These are phyloP conservation scores for Thymelicus sylvestris DNA, from an alignment of 2,888 invertebrate genomes.

Conservation along the genomic window DNA sequence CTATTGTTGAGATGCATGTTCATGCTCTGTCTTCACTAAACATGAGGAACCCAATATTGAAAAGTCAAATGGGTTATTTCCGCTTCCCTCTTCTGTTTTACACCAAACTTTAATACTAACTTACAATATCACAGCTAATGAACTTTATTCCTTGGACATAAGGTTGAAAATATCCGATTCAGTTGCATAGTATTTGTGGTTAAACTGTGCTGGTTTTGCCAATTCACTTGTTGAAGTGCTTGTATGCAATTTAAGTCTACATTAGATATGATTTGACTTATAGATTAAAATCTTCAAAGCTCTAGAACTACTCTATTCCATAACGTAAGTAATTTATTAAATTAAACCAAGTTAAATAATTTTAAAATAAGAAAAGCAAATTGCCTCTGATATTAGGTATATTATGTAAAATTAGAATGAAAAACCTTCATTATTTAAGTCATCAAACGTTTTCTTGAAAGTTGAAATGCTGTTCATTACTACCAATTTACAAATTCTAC, in stretches of 20 bases:
- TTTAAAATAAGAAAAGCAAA: too few relatives aligned
- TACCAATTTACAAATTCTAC: too few relatives aligned
- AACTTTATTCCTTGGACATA: neutral
- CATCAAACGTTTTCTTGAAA: too few relatives aligned
- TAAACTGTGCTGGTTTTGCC: slow-evolving; percentile 13
- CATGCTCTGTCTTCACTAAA: too few relatives aligned
- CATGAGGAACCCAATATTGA: too few relatives aligned
- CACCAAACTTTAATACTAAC: neutral
- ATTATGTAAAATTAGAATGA: too few relatives aligned
- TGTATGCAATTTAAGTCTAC: slow-evolving; percentile 15
- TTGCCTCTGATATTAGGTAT: too few relatives aligned
- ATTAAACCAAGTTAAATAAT: too few relatives aligned
- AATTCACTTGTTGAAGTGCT: slow-evolving; percentile 28
- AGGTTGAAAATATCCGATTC: neutral
- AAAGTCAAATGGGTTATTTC: too few relatives aligned
- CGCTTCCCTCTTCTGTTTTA: neutral
- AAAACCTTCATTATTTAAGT: too few relatives aligned
- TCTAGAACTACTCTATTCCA: neutral
- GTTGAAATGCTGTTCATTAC: too few relatives aligned
- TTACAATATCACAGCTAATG: neutral
- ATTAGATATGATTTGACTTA: slow-evolving; percentile 15
- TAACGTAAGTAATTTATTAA: neutral
- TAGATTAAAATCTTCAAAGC: neutral
- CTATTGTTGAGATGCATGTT: too few relatives aligned
- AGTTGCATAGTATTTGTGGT: neutral